Base-by-base conservation (phyloP, 2,113 vertebrate genomes). In the Synchiropus splendidus region DNA sequence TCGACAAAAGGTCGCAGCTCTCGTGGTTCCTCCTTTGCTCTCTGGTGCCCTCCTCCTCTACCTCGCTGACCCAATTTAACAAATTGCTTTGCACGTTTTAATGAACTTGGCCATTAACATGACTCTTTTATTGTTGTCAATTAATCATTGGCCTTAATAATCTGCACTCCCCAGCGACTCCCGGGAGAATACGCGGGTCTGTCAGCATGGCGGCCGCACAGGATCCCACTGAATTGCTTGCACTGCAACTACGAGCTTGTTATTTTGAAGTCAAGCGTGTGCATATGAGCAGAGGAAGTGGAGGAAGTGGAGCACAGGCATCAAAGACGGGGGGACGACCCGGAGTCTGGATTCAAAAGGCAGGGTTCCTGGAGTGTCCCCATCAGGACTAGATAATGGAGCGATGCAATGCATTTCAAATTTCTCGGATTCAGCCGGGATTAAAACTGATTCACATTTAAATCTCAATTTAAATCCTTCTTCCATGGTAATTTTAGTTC, bases 91-190 rank as follows among this genome's bases (percentile, higher is more conserved):
- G 54, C 75, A 79, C 51, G 54, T 70, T 81, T 78, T 81, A 78
- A 82, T 79, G 56, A 78, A 76, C 65, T 72, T 52, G 57, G 59
- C 58, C 36, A 39, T 44, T 54, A 73, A 79, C 67, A 74, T 80
- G 67, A 75, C 80, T 75, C 44, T 81, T 83, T 83, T 59, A 79
- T 76, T 67, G 64, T 55, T 13, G 8, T 58, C 64, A 72, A 66
- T 79, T 82, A 79, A 81, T 73, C 70, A 67, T 51, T 55, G 65
- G 47, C 55, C 54, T 69, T 66, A 48, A 76, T 75, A 72, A 57
- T 73, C 48, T 43, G 31, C 46, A 42, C 51, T 46, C 56, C 30
- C 46, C 34, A 44, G 11, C 45, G 6, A 42, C 41, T 57, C 48
- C 41, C 53, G 16, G 13, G 50, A 54, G 60, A 65, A 53, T 52